Evolutionary conservation across 2,113 vertebrate genomes (phyloP), one percentile per base, ranked within the genome.

Genomic region (Notothenia coriiceps): DNA sequence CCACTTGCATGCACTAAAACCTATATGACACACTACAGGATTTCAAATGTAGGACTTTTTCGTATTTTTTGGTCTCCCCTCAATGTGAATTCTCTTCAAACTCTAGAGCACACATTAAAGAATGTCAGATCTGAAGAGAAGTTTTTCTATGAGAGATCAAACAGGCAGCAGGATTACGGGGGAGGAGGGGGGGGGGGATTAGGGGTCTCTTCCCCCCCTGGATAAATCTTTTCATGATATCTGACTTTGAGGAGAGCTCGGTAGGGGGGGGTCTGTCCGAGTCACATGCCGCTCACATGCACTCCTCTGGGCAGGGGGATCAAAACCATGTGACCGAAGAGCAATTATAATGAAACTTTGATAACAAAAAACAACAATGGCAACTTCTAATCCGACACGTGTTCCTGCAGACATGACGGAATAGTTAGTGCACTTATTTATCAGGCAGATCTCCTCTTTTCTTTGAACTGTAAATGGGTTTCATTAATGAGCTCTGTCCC

Each of bases 281-380:
- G 35, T 93, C 93, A 94, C 92, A 92, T 88, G 91, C 70, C 33
- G 71, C 80, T 93, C 91, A 91, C 92, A 88, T 91, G 92, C 74
- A 73, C 55, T 72, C 43, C 50, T 49, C 72, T 50, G 77, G 66
- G 75, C 63, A 33, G 80, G 68, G 77, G 77, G 64, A 62, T 80
- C 51, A 67, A 76, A 72, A 18, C 64, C 89, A 89, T 74, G 84
- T 92, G 92, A 90, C 49, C 72, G 55, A 10, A 13, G 43, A 59
- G 13, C 66, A 47, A 43, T 79, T 84, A 80, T 69, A 84, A 40
- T 40, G 35, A 40, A 40, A 40, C 5, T 5, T 40, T 5, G 35
- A 40, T 7, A 7, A 25, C 2, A 25, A 35, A 35, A 35, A 40
- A 40, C 6, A 3, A 40, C 35, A 40, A 40, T 40, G 35, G 29